Conservation (phyloP, 2,113 vertebrate species). For the Anolis carolinensis region DNA sequence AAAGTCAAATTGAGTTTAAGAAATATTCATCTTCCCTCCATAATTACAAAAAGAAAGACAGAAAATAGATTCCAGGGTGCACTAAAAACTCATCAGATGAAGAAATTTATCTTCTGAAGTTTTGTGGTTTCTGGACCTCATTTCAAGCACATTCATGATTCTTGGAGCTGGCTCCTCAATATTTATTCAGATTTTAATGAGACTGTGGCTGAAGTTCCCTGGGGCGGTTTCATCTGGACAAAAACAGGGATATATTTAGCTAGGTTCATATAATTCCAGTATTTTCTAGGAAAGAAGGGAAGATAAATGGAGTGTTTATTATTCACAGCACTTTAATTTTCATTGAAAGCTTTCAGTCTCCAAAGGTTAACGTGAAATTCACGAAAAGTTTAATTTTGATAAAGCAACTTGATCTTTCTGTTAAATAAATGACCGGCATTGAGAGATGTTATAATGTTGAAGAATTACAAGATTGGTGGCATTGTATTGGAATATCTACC, state of each 20-base stretch:
- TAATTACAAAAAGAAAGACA: conserved; percentile 3
- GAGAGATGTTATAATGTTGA: not conserved
- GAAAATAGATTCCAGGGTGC: conserved; percentile 5
- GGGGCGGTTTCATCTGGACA: not conserved
- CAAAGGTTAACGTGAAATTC: not conserved
- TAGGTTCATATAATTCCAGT: not conserved
- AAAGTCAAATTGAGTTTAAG: conserved; percentile 5
- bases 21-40: not conserved
- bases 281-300: not conserved
- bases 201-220: conserved; percentile 7
- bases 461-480: not conserved
- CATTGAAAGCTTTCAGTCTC: not conserved
- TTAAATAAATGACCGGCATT: not conserved
- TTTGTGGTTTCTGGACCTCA: conserved; percentile 19
- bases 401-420: accelerated
- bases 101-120: not conserved
- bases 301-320: not conserved
- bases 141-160: conserved; percentile 11
- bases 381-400: not conserved
- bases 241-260: not conserved
- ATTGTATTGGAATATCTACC: conserved; percentile 2
- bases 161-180: conserved; percentile 1
- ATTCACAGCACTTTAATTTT: not conserved
- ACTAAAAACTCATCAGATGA: not conserved
- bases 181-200: conserved; percentile 20